Evolutionary conservation across 2,113 vertebrate genomes (phyloP).

Genomic region (Chinchilla lanigera): DNA sequence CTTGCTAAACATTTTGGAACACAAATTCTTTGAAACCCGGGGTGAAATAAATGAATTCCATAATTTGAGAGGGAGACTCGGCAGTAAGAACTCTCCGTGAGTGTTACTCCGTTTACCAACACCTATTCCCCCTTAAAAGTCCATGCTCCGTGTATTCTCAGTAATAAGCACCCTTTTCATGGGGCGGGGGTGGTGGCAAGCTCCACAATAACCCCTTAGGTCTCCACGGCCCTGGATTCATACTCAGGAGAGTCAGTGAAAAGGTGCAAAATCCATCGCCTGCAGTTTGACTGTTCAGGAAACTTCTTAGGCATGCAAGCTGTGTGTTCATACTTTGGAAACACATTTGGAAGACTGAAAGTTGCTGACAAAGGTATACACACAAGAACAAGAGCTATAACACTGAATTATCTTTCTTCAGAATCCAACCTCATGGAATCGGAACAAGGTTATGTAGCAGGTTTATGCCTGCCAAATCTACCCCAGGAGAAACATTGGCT

Average conservation of each 20-base stretch:
- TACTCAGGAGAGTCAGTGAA: slow-evolving; percentile 55
- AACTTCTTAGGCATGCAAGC: slow-evolving; percentile 63
- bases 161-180: neutral
- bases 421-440: slow-evolving; percentile 74
- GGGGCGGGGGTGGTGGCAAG: neutral
- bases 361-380: slow-evolving; percentile 77
- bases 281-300: slow-evolving; percentile 62
- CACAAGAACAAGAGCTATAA: slow-evolving; percentile 67
- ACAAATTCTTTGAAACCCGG: neutral
- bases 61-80: slow-evolving; percentile 18
- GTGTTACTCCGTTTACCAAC: neutral
- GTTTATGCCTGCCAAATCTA: slow-evolving; percentile 70
- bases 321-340: slow-evolving; percentile 59
- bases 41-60: neutral
- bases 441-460: slow-evolving; percentile 72
- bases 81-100: neutral
- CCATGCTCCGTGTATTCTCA: neutral
- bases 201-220: neutral
- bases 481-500: slow-evolving; percentile 65
- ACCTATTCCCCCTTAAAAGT: neutral
- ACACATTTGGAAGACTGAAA: slow-evolving; percentile 67
- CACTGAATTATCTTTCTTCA: slow-evolving; percentile 77
- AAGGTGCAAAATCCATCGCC: slow-evolving; percentile 48
- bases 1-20: neutral
- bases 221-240: slow-evolving; percentile 43